Evolutionary conservation across 1,140 invertebrate genomes (phyloP), one percentile per base, ranked within the genome.

Genomic region (Scaptomyza hsui): DNA sequence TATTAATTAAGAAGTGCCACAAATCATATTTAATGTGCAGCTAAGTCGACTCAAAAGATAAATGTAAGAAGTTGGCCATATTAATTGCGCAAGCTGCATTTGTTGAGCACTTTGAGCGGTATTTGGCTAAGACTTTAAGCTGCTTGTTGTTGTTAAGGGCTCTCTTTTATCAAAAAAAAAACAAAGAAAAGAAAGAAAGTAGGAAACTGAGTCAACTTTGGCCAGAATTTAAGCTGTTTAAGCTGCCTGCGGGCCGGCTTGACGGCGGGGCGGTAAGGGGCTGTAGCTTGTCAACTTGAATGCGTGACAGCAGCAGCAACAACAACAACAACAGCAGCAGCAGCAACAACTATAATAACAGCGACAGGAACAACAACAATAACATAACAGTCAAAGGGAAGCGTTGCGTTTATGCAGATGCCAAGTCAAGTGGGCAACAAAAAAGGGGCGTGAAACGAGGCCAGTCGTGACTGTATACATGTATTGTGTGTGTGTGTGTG

Each of bases 371-470:
- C 42, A 60, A 24, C 42, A 60, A 62, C 59, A 62, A 52, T 49
- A 41, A 49, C 59, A 53, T 9, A 37, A 37, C 41, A 68, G 42
- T 61, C 53, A 67, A 72, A 64, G 55, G 73, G 68, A 41, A 60
- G 41, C 45, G 16, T 59, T 81, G 82, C 77, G 74, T 86, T 86
- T 86, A 86, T 86, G 82, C 78, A 85, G 81, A 85, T 85, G 77
- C 77, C 81, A 75, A 68, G 65, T 86, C 82, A 86, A 86, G 81
- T 86, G 81, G 73, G 64, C 9, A 52, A 61, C 56, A 55, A 15
- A 18, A 1, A 18, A n/a, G 18, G 44, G 18, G 44, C 10, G 19
- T 19, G 12, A 39, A 39, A 45, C 16, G 16, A 37, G 32, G 32
- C 32, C 32, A 37, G 32, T 12, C 32, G 32, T n/a, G 32, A 37